Conservation (phyloP, 92 coral and sea anemone genomes). For the Porites divaricata region DNA sequence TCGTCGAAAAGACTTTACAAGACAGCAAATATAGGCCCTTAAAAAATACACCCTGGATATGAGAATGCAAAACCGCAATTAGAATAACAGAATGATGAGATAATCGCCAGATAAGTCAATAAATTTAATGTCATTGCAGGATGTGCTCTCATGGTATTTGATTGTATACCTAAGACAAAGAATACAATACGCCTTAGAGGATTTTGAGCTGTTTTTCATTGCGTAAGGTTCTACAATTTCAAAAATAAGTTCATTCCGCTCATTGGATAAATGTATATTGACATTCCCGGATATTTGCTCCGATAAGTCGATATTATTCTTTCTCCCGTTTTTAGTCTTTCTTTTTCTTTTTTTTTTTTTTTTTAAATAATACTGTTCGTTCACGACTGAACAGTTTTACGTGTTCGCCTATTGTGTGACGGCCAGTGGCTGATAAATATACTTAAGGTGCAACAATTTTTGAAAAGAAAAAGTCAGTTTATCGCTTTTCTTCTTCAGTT, state of each 20-base stretch:
- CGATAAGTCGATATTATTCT: too few species aligned
- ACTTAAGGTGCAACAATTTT: too few species aligned
- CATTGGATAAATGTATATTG: background rate
- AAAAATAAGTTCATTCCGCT: background rate
- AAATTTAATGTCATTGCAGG: constrained; percentile 19
- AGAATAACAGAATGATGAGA: constrained; percentile 10
- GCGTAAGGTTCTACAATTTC: background rate
- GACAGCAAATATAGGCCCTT: background rate
- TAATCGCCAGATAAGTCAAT: constrained; percentile 7
- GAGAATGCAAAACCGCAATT: background rate
- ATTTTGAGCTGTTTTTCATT: background rate
- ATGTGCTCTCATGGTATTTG: background rate
- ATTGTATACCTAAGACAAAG: background rate
- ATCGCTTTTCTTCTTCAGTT: too few species aligned
- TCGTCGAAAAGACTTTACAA: background rate
- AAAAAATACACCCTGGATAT: background rate
- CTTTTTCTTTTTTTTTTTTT: too few species aligned
- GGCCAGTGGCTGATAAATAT: too few species aligned
- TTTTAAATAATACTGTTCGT: too few species aligned
- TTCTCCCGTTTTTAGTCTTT: too few species aligned
- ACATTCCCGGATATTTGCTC: background rate
- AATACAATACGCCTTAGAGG: background rate
- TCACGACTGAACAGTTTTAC: too few species aligned
- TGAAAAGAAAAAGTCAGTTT: too few species aligned
- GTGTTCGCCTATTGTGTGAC: too few species aligned